Evolutionary conservation across 2,113 vertebrate genomes (phyloP), one percentile per base, ranked within the genome.

Genomic region (Phalacrocorax aristotelis): DNA sequence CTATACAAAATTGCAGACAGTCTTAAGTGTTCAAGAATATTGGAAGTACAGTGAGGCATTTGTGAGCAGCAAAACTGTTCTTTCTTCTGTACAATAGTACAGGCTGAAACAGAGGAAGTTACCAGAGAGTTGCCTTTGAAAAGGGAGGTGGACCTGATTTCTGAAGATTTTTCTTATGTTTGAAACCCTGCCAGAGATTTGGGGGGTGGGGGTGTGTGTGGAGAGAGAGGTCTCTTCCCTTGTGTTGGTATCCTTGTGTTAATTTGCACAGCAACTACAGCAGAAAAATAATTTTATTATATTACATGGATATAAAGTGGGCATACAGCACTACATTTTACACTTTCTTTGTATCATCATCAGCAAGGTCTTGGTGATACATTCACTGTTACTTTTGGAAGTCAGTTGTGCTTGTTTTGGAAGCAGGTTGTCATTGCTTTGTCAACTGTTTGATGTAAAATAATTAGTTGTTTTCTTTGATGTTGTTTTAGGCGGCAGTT

Each of bases 401-500:
- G 30, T 26, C 13, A 32, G 52, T n/a, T 68, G 25, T 87, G 69
- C 20, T 52, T 84, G 34, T 82, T 91, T 76, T 40, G 29, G 54
- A 38, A 86, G 15, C 11, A 69, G 58, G 9, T 72, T 88, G 27
- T 65, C 1, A 0, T 68, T 93, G 52, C 32, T 78, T 75, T 64
- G 23, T 85, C 61, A 84, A 26, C 34, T 62, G 32, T 71, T 86
- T n/a, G 68, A 36, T 81, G 27, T 62, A 48, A 82, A 92, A 72
- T 58, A 89, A 32, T 16, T 14, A 16, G 9, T 46, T 81, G 13
- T 18, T 72, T 71, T 40, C 21, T 90, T 90, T 89, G 60, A 70
- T 62, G 19, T 80, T 85, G 21, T 90, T 91, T 42, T 85, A 99
- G 98, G 98, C 15, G 99, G 99, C 92, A 99, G 99, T 74, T 98